Evolutionary conservation across 1,140 invertebrate species (phyloP), one percentile per base, ranked within the genome.

Genomic region (Parasteatoda tepidariorum): DNA sequence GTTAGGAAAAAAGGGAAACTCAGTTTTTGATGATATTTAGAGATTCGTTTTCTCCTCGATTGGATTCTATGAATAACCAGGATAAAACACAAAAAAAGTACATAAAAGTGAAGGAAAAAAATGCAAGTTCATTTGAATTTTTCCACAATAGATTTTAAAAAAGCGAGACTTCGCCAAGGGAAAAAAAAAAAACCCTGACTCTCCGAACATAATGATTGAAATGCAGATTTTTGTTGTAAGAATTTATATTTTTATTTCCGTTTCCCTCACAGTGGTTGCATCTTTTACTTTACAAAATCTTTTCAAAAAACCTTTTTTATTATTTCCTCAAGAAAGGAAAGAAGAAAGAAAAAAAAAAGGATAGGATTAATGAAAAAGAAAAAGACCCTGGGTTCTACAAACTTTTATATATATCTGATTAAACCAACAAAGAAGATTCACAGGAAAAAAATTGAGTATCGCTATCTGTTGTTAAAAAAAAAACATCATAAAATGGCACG

Each of bases 401-500:
- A 82, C 78, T 82, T 82, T 62, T 82, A 82, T 82, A 82, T 70
- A 59, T 82, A 82, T 61, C 78, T 82, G 78, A 82, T 82, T 82
- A 82, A 82, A 82, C 67, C 48, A 22, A 82, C 78, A 71, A 70
- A 67, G 38, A 57, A 66, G 54, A 54, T 33, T 18, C 1, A n/a
- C n/a, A n/a, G n/a, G n/a, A n/a, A n/a, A n/a, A n/a, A n/a, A n/a
- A n/a, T n/a, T n/a, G n/a, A n/a, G n/a, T n/a, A n/a, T n/a, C n/a
- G n/a, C n/a, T n/a, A n/a, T n/a, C n/a, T n/a, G n/a, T n/a, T n/a
- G n/a, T n/a, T n/a, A n/a, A 59, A 59, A 30, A 75, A 54, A 74
- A 76, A 59, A 61, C n/a, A 38, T 18, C 54, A 59, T 66, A 78
- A 78, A 66, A 41, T 22, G 3, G 54, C 48, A 22, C 34, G 62